A percentile compares a stretch with the other conserved stretches of the same genome.
These are phyloP conservation scores for Xanthia icteritia DNA, from an alignment of 2,888 invertebrate species.

Conservation along the genomic window DNA sequence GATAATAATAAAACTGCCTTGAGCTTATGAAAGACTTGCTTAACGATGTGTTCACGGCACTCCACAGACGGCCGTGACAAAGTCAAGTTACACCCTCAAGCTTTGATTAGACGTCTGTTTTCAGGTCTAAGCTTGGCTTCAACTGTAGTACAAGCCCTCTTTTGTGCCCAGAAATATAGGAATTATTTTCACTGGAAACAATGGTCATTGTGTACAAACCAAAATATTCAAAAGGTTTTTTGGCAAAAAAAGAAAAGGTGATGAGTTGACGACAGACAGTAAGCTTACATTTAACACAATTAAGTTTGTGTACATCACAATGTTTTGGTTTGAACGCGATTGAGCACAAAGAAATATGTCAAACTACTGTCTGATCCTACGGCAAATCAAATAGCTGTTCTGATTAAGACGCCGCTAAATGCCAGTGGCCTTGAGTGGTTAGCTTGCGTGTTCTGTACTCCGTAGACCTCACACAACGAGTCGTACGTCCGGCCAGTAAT, in stretches of 20 bases:
- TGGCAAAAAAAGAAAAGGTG: background rate
- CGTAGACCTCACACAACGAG: too few relatives aligned
- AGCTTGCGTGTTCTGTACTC: too few relatives aligned
- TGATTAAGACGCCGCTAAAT: background rate
- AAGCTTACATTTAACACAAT: too few relatives aligned
- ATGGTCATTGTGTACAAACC: background rate
- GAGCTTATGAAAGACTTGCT: background rate
- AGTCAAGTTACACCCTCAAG: slow-evolving; percentile 4
- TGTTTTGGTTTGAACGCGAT: background rate
- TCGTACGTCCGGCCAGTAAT: too few relatives aligned
- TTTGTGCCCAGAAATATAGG: background rate
- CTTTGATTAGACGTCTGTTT: slow-evolving; percentile 35
- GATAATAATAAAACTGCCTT: background rate
- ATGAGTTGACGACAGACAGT: background rate
- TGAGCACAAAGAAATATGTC: background rate
- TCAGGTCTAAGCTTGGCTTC: background rate
- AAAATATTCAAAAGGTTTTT: background rate
- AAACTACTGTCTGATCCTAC: background rate
- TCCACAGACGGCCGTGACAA: background rate
- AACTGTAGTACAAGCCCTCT: background rate
- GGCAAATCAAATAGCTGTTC: background rate
- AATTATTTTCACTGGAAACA: too few relatives aligned
- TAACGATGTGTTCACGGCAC: slow-evolving; percentile 20
- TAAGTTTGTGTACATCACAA: too few relatives aligned
- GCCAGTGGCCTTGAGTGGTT: too few relatives aligned